Evolutionary conservation across 2,113 vertebrate genomes (phyloP), one percentile per base, ranked within the genome.

Genomic region (Dendrocopos noguchii): DNA sequence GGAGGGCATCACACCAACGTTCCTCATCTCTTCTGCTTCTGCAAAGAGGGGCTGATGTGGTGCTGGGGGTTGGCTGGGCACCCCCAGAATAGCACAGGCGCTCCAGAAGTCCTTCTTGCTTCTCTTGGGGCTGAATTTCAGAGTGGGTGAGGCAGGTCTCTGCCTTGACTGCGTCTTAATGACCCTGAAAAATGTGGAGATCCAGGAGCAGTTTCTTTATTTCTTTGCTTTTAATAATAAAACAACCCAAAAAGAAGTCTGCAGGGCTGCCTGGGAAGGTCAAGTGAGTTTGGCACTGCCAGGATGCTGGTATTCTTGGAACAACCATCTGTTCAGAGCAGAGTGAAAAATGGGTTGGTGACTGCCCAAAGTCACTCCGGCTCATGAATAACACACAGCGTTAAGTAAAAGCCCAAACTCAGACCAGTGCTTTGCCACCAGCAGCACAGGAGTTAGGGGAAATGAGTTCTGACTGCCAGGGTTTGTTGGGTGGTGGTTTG

Each of bases 301-400:
- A 93, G 84, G 95, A 63, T 63, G 36, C 78, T 74, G 87, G 25
- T 95, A 79, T 95, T 96, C 93, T 95, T 82, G 93, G 78, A 97
- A 91, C 81, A 92, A 34, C 92, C 95, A 88, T 84, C 92, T 95
- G 87, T 78, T 97, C 93, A 76, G 87, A 79, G 28, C 60, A 64
- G 60, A 70, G 34, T 94, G 91, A 96, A 95, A 97, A 93, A 96
- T 78, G 55, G 77, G 65, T 70, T 77, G 71, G 73, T 88, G 82
- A 86, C 78, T 94, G 88, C 93, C 90, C 86, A 73, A 92, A 90
- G 93, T 94, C 90, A 92, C 75, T 96, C 77, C 56, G 95, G 84
- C 81, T 93, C 81, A 11, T n/a, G 82, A 87, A 68, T 39, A 80
- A 80, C 59, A 82, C 61, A 3, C 2, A 15, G 25, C 33, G 52